Conservation (phyloP, 2,888 invertebrate species). For the Neoascia interrupta region DNA sequence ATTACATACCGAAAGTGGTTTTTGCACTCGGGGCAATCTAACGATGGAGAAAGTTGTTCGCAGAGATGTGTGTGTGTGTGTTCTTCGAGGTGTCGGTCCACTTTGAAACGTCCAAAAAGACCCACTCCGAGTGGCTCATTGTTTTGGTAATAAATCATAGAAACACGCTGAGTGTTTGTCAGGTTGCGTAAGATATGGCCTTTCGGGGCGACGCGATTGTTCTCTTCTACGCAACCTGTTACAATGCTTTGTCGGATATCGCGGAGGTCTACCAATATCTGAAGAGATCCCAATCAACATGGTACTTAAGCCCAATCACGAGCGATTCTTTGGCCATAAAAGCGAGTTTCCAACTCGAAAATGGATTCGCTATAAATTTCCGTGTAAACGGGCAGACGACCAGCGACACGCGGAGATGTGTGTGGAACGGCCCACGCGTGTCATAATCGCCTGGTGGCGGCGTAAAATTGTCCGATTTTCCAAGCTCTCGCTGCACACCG, state of each 20-base stretch:
- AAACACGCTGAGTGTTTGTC: conserved; percentile 15
- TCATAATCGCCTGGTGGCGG: conserved; percentile 57
- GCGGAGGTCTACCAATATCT: conserved; percentile 1
- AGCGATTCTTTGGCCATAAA: conserved; percentile 56
- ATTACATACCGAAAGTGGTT: conserved; percentile 54
- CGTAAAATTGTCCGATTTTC: conserved; percentile 60
- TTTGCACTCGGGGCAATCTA: conserved; percentile 58
- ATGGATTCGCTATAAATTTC: conserved; percentile 58
- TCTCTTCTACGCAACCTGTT: conserved; percentile 12
- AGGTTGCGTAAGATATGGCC: conserved; percentile 27
- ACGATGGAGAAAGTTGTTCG: conserved; percentile 56
- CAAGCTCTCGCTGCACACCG: conserved; percentile 34
- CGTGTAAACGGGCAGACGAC: conserved; percentile 13
- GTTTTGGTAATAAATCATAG: conserved; percentile 50
- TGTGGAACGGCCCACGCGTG: conserved; percentile 45
- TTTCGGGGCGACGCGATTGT: conserved; percentile 23
- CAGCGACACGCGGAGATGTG: conserved; percentile 3
- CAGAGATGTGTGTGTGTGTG: conserved; percentile 1
- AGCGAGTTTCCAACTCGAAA: conserved; percentile 1
- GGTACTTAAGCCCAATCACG: conserved; percentile 65
- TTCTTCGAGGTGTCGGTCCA: not conserved
- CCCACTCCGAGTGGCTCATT: conserved; percentile 10
- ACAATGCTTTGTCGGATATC: not conserved
- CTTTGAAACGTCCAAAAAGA: conserved; percentile 9
- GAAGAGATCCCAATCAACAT: conserved; percentile 62